Evolutionary conservation across 2,797 vertebrate species (phyloP).

Genomic region (Buphagus erythrorhynchus): DNA sequence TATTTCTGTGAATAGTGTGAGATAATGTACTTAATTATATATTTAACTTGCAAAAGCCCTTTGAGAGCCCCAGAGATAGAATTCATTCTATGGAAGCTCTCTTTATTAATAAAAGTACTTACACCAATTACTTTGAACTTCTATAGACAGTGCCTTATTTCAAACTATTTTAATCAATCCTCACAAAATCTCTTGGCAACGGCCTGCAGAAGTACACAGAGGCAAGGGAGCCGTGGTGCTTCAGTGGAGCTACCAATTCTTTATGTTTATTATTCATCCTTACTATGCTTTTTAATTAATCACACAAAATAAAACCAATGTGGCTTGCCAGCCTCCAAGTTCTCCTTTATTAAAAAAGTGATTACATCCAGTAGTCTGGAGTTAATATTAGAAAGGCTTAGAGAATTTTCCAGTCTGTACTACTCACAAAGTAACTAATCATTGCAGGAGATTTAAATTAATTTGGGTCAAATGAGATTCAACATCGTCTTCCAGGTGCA

Average conservation of each 20-base stretch:
- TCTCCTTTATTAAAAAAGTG: constrained; percentile 42
- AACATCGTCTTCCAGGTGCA: constrained; percentile 27
- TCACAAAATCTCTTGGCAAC: constrained; percentile 59
- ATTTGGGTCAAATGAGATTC: constrained; percentile 41
- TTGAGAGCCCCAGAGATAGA: constrained; percentile 39
- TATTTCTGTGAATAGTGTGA: background rate
- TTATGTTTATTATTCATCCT: constrained; percentile 44
- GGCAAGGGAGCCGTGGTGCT: background rate
- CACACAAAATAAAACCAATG: constrained; percentile 28
- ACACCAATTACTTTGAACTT: constrained; percentile 60
- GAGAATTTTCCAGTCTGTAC: background rate
- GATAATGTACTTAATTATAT: constrained; percentile 59
- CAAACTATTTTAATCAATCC: constrained; percentile 63
- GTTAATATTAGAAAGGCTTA: constrained; percentile 22
- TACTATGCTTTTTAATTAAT: constrained; percentile 42
- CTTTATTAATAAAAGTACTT: constrained; percentile 58
- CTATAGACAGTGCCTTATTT: constrained; percentile 40
- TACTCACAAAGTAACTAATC: constrained; percentile 18
- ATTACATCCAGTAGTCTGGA: constrained; percentile 32
- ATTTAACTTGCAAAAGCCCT: constrained; percentile 59
- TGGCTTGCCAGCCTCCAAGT: background rate
- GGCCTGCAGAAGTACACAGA: background rate
- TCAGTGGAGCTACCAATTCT: background rate
- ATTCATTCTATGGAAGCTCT: constrained; percentile 44
- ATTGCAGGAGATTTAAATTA: constrained; percentile 29